These are phyloP conservation scores for Oikopleura dioica DNA, from an alignment of 23 tunicate species.

Conservation along the genomic window DNA sequence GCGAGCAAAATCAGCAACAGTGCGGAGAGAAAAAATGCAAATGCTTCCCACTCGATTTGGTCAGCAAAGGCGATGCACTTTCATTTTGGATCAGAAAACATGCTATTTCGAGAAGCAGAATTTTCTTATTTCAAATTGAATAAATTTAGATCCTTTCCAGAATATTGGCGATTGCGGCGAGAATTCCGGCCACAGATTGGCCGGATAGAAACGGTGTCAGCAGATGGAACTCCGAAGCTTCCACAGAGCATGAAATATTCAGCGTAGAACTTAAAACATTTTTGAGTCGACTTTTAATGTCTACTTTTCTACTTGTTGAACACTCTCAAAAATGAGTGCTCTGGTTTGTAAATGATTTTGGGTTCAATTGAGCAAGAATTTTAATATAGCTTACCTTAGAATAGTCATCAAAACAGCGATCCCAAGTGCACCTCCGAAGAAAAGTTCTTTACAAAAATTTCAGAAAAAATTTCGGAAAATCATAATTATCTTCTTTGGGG, in stretches of 20 bases:
- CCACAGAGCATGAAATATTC: constrained; percentile 12
- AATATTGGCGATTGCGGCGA: constrained; percentile 1
- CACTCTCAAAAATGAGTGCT: too few species aligned
- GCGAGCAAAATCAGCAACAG: neutral
- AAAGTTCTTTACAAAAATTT: too few species aligned
- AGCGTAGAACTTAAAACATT: neutral
- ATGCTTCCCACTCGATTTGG: neutral
- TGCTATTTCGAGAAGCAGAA: too few species aligned
- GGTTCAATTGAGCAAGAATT: too few species aligned
- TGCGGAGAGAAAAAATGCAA: constrained; percentile 7
- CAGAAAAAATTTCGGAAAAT: too few species aligned
- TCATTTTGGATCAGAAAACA: too few species aligned
- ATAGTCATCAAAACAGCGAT: constrained; percentile 6
- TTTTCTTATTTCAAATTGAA: too few species aligned
- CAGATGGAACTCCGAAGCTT: constrained; percentile 1
- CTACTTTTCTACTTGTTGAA: too few species aligned
- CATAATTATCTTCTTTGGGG: too few species aligned
- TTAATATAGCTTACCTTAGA: constrained; percentile 1
- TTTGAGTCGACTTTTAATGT: too few species aligned
- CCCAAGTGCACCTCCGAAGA: neutral
- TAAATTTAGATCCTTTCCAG: too few species aligned
- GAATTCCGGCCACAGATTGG: constrained; percentile 9
- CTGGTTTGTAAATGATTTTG: too few species aligned
- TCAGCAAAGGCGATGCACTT: neutral
- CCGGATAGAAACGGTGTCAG: constrained; percentile 5